Evolutionary conservation across 1,140 invertebrate species (phyloP), one percentile per base, ranked within the genome.

Genomic region (Bombus picipes): DNA sequence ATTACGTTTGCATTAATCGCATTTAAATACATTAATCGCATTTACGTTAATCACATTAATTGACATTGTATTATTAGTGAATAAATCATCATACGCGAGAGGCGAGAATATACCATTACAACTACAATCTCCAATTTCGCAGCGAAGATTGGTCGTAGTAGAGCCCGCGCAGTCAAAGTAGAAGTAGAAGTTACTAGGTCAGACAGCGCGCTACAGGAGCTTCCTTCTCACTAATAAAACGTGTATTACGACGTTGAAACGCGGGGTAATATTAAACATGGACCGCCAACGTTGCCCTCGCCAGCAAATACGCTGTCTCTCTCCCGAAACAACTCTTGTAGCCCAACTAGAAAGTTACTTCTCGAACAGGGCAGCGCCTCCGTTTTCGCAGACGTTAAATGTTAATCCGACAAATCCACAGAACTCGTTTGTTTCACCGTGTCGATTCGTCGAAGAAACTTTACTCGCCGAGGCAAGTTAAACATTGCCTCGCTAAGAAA

Each of bases 201-300:
- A 47, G 77, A 68, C 77, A 72, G 9, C 32, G 65, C 8, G 32
- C 8, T 25, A 25, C 9, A 68, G n/a, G 32, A 37, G 41, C 77
- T 28, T 68, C n/a, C 41, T 39, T 68, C 34, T 47, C 77, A 13
- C 77, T 79, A 79, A 79, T 79, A 79, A 68, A 79, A 25, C 32
- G 32, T 47, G 41, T 68, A 68, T 79, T 68, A 68, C 34, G 65
- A 70, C 65, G 77, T 79, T 79, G 77, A 47, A 68, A 70, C 77
- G 77, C 62, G 22, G 32, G 25, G 41, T 47, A 79, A 79, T 79
- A 79, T 68, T 68, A 79, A 79, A 79, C 68, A 28, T 53, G 37
- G 57, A 74, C 47, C 28, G 34, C 70, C 37, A 22, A 32, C 28
- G 18, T 43, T 43, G 18, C 47, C 12, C 47, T 22, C 37, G 15